Evolutionary conservation across 2,797 vertebrate genomes (phyloP).

Genomic region (Gila robusta): DNA sequence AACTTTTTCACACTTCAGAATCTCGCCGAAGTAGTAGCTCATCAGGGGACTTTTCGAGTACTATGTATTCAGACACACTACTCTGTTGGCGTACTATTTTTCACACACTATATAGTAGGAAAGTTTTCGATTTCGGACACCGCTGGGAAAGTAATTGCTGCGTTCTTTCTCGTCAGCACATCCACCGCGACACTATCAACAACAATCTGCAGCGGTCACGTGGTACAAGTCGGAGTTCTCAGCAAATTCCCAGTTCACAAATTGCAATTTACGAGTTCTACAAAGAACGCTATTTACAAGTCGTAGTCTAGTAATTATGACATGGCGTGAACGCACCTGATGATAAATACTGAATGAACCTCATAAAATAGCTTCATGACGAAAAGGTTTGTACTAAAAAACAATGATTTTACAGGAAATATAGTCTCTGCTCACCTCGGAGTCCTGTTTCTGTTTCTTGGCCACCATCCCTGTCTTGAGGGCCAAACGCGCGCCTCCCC

Average conservation of each 20-base stretch:
- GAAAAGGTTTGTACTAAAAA: background rate
- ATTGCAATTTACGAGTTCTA: background rate
- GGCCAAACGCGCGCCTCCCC: constrained; percentile 92
- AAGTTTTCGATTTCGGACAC: too few species aligned
- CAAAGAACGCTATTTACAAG: too few species aligned
- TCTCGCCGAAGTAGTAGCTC: too few species aligned
- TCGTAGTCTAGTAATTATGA: background rate
- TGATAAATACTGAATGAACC: background rate
- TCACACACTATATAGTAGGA: too few species aligned
- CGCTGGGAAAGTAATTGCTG: too few species aligned
- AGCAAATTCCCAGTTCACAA: background rate
- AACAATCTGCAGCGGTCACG: background rate
- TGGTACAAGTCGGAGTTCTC: background rate
- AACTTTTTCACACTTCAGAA: too few species aligned
- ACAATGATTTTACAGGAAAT: background rate
- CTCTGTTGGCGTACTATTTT: too few species aligned
- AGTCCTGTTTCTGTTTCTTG: constrained; percentile 93
- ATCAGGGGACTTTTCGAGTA: too few species aligned
- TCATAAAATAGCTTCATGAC: background rate
- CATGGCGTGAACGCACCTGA: background rate
- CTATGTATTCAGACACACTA: too few species aligned
- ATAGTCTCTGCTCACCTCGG: constrained; percentile 78
- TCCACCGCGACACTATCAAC: background rate
- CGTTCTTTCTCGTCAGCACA: too few species aligned
- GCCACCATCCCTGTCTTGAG: constrained; percentile 97